Conservation (phyloP, 1,140 invertebrate species). For the Stratiolaelaps scimitus region DNA sequence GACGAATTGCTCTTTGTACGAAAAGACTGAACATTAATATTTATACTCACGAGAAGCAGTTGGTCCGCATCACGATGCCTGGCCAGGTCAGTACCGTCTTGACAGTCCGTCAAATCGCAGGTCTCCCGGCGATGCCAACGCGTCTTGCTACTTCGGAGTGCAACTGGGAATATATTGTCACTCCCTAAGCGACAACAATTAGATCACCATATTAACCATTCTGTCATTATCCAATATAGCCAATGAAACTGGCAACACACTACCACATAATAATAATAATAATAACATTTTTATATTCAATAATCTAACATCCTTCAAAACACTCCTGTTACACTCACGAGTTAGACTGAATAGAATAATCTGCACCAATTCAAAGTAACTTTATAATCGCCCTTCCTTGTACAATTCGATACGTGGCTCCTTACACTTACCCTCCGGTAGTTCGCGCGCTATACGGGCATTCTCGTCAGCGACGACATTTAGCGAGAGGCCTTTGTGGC, state of each 20-base stretch:
- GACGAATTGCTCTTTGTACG: no score
- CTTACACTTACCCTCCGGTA: conserved; percentile 1
- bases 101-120: background rate
- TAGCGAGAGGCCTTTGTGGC: background rate
- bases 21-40: no score
- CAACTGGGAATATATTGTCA: background rate
- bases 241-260: no score
- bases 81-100: background rate
- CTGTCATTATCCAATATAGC: no score
- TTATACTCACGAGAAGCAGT: background rate
- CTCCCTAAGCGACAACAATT: background rate
- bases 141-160: background rate
- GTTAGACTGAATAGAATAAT: no score
- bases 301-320: no score
- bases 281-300: no score
- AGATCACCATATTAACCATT: background rate
- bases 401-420: no score
- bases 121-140: background rate
- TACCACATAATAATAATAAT: no score
- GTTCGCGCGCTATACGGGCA: background rate
- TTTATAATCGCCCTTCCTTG: no score
- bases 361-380: no score
- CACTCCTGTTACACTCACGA: no score
- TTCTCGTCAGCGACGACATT: background rate
- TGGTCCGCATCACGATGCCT: conserved; percentile 4